Base-by-base conservation (phyloP, 2,113 vertebrate genomes). In the Myrmophylax atrothorax region DNA sequence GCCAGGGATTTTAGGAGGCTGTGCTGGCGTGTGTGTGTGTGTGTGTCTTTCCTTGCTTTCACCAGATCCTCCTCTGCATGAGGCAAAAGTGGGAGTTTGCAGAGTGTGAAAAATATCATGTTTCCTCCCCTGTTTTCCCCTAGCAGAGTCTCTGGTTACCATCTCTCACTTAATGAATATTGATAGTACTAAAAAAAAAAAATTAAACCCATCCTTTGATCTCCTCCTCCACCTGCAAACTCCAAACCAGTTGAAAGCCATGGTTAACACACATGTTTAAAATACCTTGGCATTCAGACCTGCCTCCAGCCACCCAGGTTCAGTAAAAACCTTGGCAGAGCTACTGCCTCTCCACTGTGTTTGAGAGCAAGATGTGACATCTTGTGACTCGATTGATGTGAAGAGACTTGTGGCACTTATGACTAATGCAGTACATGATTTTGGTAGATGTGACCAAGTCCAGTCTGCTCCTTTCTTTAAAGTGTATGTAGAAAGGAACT, bases 181-280 rank as follows among this genome's bases (percentile, higher is more conserved):
- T 60, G 25, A 80, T 79, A 85, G 67, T 92, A 90, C 46, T 44
- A 37, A 84, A 80, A 59, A 90, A 26, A 68, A 74, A 18, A 13
- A 7, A 10, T 60, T 26, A 14, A 63, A 40, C 10, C 1, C 8
- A 10, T 87, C 31, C 38, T 96, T 93, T 95, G 84, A 88, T 93
- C 62, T 96, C 74, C 26, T 84, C 66, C 94, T 85, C 94, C 95
- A 97, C 87, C 95, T 97, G 95, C 79, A 97, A 85, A 70, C 56
- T 91, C 74, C 83, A 86, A 90, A 69, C 29, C 26, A 37, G 50
- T 58, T 85, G 92, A 94, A 78, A 92, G 46, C 31, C 63, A 52
- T 78, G 83, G 93, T 95, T 95, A 94, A 84, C 83, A 69, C 63
- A 83, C 53, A 63, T 77, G 67, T 89, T 96, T 92, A 96, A 92